phyloP scores from a whole-genome alignment of 1,140 invertebrate species.

The Oryctes rhinoceros region DNA sequence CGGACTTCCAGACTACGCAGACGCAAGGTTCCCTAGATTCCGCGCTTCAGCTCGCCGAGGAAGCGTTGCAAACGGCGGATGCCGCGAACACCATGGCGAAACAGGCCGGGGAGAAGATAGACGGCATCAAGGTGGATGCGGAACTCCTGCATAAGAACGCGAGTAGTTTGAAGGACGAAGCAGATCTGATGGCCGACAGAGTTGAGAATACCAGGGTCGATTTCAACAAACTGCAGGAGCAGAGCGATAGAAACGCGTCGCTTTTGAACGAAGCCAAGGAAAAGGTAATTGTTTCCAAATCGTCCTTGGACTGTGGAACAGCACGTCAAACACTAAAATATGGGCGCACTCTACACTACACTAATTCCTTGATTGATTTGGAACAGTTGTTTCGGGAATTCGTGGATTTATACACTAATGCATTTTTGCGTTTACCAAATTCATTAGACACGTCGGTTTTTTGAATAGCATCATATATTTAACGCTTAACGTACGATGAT shows the following conservation, averaged over 20 bases:
- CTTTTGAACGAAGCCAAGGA: slow-evolving; percentile 76
- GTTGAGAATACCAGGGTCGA: slow-evolving; percentile 76
- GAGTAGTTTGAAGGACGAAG: slow-evolving; percentile 76
- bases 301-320: neutral
- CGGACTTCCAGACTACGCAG: slow-evolving; percentile 69
- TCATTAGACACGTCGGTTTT: too few relatives aligned
- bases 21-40: slow-evolving; percentile 76
- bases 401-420: too few relatives aligned
- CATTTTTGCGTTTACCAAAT: too few relatives aligned
- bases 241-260: slow-evolving; percentile 77
- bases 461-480: too few relatives aligned
- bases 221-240: slow-evolving; percentile 76
- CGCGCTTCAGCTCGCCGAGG: slow-evolving; percentile 80
- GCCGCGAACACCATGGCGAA: slow-evolving; percentile 76
- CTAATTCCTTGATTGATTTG: too few relatives aligned
- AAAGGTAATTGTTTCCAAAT: slow-evolving; percentile 61
- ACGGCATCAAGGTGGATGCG: slow-evolving; percentile 78
- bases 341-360: too few relatives aligned
- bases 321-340: too few relatives aligned
- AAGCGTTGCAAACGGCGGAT: slow-evolving; percentile 78
- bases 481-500: too few relatives aligned
- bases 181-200: slow-evolving; percentile 74
- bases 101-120: slow-evolving; percentile 79
- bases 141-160: slow-evolving; percentile 80
- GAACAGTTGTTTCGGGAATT: too few relatives aligned